These are phyloP conservation scores for Cremastinae sp. DNA, from an alignment of 2,888 invertebrate genomes.

Conservation along the genomic window DNA sequence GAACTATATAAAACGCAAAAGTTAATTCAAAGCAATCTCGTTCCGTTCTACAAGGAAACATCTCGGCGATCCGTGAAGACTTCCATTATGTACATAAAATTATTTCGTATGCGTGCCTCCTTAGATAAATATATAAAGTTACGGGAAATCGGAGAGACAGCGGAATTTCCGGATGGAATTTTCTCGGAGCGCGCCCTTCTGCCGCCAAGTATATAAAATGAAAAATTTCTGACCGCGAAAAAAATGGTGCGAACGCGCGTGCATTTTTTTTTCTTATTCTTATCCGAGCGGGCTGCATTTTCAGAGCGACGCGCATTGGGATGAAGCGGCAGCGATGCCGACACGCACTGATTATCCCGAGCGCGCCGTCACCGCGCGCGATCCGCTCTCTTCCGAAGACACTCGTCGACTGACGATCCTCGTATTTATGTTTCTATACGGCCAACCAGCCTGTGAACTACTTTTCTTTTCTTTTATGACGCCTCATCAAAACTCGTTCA, in stretches of 20 bases:
- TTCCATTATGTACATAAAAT: conserved; percentile 34
- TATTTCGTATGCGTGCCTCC: no score
- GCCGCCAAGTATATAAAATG: not conserved
- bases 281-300: conserved; percentile 9
- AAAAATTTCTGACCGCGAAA: conserved; percentile 11
- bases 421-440: conserved; percentile 46
- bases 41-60: conserved; percentile 62
- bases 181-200: conserved; percentile 18
- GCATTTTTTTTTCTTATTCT: conserved; percentile 43
- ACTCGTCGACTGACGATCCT: no score
- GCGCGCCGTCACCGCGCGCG: no score
- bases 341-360: conserved; percentile 70
- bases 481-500: no score
- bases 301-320: conserved; percentile 33
- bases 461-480: no score
- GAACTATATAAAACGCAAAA: conserved; percentile 13
- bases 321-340: conserved; percentile 67
- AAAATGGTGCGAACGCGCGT: conserved; percentile 1
- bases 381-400: conserved; percentile 33
- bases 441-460: conserved; percentile 41
- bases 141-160: no score
- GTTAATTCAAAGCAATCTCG: conserved; percentile 47
- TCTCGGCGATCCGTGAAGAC: conserved; percentile 59
- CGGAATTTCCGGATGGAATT: no score
- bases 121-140: no score